Percentiles rank a stretch among this genome's conserved stretches.
Evolutionary conservation across 2,888 invertebrate genomes (phyloP).

Genomic region (Phyllotreta cruciferae): DNA sequence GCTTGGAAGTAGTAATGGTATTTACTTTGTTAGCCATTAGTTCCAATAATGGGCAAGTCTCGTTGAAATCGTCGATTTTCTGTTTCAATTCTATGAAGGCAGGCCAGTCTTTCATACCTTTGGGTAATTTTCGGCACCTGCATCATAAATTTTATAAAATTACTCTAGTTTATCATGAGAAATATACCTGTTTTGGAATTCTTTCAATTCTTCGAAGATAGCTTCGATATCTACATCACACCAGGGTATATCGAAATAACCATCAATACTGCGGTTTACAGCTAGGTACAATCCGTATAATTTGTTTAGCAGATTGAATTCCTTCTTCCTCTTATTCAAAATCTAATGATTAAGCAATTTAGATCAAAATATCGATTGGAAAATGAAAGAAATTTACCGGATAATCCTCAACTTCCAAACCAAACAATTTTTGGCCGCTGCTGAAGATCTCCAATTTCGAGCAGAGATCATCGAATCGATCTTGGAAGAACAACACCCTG

Average conservation of each 20-base stretch:
- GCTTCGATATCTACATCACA: slow-evolving; percentile 81
- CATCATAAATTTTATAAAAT: slow-evolving; percentile 25
- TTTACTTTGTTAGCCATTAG: slow-evolving; percentile 83
- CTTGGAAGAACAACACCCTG: slow-evolving; percentile 77
- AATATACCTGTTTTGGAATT: slow-evolving; percentile 79
- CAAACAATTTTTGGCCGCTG: slow-evolving; percentile 80
- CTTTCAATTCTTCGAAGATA: slow-evolving; percentile 79
- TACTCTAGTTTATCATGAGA: not conserved
- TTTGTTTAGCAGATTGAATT: slow-evolving; percentile 83
- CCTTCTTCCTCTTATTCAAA: slow-evolving; percentile 79
- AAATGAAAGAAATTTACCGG: slow-evolving; percentile 58
- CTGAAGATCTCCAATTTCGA: slow-evolving; percentile 82
- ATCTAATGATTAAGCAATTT: slow-evolving; percentile 49
- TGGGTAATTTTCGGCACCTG: slow-evolving; percentile 83
- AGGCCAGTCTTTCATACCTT: slow-evolving; percentile 87
- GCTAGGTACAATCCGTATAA: slow-evolving; percentile 80
- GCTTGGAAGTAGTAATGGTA: not conserved
- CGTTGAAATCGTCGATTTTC: slow-evolving; percentile 90
- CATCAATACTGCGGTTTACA: slow-evolving; percentile 85
- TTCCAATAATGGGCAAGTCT: slow-evolving; percentile 84
- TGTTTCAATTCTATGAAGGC: slow-evolving; percentile 84
- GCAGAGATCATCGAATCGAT: slow-evolving; percentile 84
- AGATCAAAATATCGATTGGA: not conserved
- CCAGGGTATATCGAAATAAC: slow-evolving; percentile 88
- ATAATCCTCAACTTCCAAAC: slow-evolving; percentile 83